A percentile compares a stretch with the other conserved stretches of the same genome.
Conservation (phyloP, 2,113 vertebrate genomes). For the Malurus alboscapulatus region DNA sequence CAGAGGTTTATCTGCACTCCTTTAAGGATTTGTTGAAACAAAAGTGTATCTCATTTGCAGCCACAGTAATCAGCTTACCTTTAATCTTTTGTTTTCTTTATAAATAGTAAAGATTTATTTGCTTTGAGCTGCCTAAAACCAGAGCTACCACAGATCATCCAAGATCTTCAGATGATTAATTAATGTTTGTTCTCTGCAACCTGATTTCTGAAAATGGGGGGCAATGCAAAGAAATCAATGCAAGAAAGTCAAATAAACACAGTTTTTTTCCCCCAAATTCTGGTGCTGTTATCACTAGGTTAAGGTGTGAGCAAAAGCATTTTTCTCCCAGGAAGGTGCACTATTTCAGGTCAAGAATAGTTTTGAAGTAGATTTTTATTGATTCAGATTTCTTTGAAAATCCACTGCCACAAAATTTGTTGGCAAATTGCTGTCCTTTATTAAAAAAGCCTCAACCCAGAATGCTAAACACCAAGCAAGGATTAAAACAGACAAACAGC, state of each 20-base stretch:
- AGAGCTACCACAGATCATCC: slow-evolving; percentile 11
- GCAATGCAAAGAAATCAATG: background rate
- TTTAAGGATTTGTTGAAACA: slow-evolving; percentile 21
- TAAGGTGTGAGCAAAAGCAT: background rate
- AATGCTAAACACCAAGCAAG: background rate
- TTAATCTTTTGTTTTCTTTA: slow-evolving; percentile 47
- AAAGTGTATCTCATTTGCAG: slow-evolving; percentile 35
- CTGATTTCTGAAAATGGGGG: slow-evolving; percentile 25
- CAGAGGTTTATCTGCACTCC: background rate
- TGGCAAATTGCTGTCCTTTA: background rate
- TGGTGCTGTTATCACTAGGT: background rate
- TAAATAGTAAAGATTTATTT: slow-evolving; percentile 44
- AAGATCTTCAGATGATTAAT: background rate
- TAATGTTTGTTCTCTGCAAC: slow-evolving; percentile 27
- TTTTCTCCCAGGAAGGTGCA: background rate
- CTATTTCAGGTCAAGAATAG: background rate
- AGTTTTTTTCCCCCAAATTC: background rate
- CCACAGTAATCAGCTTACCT: slow-evolving; percentile 51
- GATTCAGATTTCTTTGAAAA: background rate
- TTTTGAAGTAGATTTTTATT: background rate
- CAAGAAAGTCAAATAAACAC: background rate
- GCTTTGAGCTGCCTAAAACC: slow-evolving; percentile 18
- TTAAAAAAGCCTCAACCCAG: background rate
- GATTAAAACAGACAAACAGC: background rate
- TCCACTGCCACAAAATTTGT: background rate